Evolutionary conservation across 2,888 invertebrate species (phyloP).

Genomic region (Hedya salicella): DNA sequence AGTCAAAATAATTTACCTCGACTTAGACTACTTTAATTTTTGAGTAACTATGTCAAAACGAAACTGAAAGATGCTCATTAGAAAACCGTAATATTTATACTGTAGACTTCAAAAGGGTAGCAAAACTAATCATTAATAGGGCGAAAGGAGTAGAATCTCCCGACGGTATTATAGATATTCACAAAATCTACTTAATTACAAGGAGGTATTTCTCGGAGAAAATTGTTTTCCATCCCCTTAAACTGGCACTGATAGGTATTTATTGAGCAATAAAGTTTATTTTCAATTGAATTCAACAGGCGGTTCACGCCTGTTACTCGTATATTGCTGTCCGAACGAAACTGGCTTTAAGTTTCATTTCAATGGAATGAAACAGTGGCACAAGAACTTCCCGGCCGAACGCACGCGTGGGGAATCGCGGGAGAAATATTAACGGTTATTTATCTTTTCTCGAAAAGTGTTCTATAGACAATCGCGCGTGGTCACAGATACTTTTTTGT

Average conservation of each 20-base stretch:
- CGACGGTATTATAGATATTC: conserved; percentile 1
- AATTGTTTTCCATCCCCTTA: conserved; percentile 25
- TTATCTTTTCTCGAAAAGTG: not conserved
- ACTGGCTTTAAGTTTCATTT: conserved; percentile 38
- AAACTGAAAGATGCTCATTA: not conserved
- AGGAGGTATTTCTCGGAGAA: conserved; percentile 21
- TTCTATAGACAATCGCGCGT: not conserved
- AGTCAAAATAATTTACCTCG: no score
- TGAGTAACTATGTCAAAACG: no score
- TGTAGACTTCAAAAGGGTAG: not conserved
- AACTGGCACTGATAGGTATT: conserved; percentile 24
- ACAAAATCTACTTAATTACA: not conserved
- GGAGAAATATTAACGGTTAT: conserved; percentile 52
- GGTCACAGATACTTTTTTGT: not conserved
- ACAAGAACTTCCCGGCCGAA: conserved; percentile 54
- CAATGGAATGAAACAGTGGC: conserved; percentile 55
- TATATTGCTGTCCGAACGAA: conserved; percentile 29
- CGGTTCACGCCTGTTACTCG: conserved; percentile 29
- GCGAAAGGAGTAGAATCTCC: not conserved
- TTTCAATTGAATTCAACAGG: conserved; percentile 35
- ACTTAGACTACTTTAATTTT: no score
- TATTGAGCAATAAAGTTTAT: conserved; percentile 39
- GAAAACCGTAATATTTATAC: not conserved
- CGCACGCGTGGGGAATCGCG: conserved; percentile 53
- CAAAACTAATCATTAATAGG: not conserved